Evolutionary conservation across 2,113 vertebrate species (phyloP), one percentile per base, ranked within the genome.

Genomic region (Mystacornis crossleyi): DNA sequence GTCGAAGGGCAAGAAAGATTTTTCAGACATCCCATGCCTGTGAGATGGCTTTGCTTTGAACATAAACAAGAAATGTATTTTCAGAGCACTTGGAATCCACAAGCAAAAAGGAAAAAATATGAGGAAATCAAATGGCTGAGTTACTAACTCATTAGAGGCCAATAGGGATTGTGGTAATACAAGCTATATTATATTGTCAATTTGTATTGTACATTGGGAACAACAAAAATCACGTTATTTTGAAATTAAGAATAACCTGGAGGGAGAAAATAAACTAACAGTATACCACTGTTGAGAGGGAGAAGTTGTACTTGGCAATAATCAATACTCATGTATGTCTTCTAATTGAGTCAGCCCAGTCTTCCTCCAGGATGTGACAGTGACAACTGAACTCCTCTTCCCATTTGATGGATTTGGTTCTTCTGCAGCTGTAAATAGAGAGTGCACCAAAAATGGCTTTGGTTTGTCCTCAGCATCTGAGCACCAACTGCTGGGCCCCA

Each of bases 191-290:
- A 81, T 90, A 78, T 86, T 81, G 88, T 86, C 93, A 86, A 74
- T 96, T 96, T 95, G 72, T 94, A 84, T 90, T 53, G 80, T 72
- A 74, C 72, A 17, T 89, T 86, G 91, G 75, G 80, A 96, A 81
- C 85, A 93, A 80, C 75, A 67, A 64, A 82, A 87, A 57, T 90
- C 40, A 51, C 0, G 5, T 89, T 73, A 77, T 80, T 95, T 84
- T 95, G 95, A 96, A 96, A 96, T 97, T 95, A 96, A 90, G 88
- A 92, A 62, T 93, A 95, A 95, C 86, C 96, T 90, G 82, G 88
- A 96, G 88, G 80, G 57, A 69, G 55, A n/a, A 95, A 94, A 94
- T 86, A 94, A 93, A 82, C 82, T 80, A 71, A 65, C 60, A 70
- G 33, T 24, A 25, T 21, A 28, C n/a, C 31, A 71, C 40, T 67